Conservation (phyloP, 2,113 vertebrate genomes). For the Dipodomys spectabilis region DNA sequence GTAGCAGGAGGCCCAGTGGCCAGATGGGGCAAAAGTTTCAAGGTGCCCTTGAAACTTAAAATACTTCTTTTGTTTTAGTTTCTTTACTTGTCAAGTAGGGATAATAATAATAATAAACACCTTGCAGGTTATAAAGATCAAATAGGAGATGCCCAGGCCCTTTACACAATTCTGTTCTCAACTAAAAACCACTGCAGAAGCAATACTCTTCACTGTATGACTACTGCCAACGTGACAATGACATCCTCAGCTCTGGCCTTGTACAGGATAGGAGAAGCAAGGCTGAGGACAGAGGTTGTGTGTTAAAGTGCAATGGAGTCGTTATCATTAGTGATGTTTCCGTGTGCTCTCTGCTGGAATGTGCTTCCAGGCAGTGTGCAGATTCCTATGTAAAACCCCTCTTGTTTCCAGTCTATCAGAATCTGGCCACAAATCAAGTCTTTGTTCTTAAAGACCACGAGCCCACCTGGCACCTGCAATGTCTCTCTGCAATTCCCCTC, state of each 20-base stretch:
- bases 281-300: background rate
- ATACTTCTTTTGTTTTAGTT: background rate
- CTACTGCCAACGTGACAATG: background rate
- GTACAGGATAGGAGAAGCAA: background rate
- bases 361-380: conserved; percentile 11
- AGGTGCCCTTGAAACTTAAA: background rate
- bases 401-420: background rate
- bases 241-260: background rate
- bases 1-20: background rate
- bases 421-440: background rate
- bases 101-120: background rate
- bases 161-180: background rate
- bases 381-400: background rate
- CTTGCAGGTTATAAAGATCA: background rate
- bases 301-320: background rate
- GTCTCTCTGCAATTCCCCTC: background rate
- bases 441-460: background rate
- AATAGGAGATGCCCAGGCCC: background rate
- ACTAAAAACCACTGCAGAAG: background rate
- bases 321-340: background rate
- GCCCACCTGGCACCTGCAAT: background rate
- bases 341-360: background rate
- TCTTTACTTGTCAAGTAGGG: conserved; percentile 6
- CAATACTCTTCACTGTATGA: background rate
- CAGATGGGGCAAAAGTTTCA: background rate